Conservation (phyloP, 1,140 invertebrate species). For the Zaprionus davidi region DNA sequence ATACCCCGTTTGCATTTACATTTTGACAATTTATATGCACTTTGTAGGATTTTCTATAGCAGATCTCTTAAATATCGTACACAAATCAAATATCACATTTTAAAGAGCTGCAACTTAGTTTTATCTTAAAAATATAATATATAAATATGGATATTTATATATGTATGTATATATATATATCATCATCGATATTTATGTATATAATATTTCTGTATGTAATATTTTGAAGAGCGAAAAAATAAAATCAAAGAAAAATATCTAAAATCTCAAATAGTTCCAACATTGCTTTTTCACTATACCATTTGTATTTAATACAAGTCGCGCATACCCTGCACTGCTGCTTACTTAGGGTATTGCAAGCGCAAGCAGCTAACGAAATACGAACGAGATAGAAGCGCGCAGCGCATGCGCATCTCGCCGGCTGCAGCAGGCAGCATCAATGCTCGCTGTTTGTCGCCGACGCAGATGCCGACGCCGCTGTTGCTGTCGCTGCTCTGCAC, state of each 20-base stretch:
- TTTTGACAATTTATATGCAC: too few relatives aligned
- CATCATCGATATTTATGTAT: too few relatives aligned
- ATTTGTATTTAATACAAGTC: not conserved
- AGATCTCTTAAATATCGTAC: too few relatives aligned
- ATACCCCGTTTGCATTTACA: not conserved
- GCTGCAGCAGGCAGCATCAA: conserved; percentile 5
- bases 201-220: too few relatives aligned
- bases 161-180: too few relatives aligned
- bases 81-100: too few relatives aligned
- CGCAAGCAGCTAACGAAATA: conserved; percentile 10
- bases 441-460: conserved; percentile 36
- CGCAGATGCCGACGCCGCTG: conserved; percentile 21
- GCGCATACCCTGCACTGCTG: not conserved
- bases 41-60: too few relatives aligned
- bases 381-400: conserved; percentile 11
- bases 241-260: not conserved
- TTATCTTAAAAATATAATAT: too few relatives aligned
- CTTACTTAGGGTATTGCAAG: conserved; percentile 11
- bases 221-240: not conserved
- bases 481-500: conserved; percentile 19
- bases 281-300: too few relatives aligned
- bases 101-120: too few relatives aligned
- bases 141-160: too few relatives aligned
- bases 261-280: not conserved
- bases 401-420: conserved; percentile 48